Evolutionary conservation across 2,888 invertebrate genomes (phyloP), one percentile per base, ranked within the genome.

Genomic region (Pseudococcus viburni): DNA sequence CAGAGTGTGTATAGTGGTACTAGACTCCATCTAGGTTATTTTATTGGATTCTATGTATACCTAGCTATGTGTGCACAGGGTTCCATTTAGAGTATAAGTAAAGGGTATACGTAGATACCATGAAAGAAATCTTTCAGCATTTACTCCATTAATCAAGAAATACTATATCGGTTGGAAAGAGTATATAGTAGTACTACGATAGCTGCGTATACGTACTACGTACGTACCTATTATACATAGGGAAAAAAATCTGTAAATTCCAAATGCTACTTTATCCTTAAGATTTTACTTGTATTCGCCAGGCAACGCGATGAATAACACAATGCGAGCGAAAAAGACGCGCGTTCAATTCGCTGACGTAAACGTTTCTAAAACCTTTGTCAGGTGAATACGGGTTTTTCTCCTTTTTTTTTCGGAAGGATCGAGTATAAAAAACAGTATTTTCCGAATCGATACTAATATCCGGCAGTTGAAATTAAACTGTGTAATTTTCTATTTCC

Each of bases 381-480:
- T 73, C 73, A 73, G 73, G 73, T 83, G 80, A 46, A 83, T 83
- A 33, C 39, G 7, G 7, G 42, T 42, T 42, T 42, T 33, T 8
- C 6, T 59, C n/a, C 0, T n/a, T 26, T 68, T 64, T 68, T 68
- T 26, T 26, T 68, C n/a, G 17, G 12, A 22, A 3, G 26, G 12
- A 77, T 77, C 77, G 4, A 7, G 39, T 39, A 77, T 77, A 77
- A 39, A 39, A 77, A 77, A 17, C 33, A 39, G 19, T 19, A 12
- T 83, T 19, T 46, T 11, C 7, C 46, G 17, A 83, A 46, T 83
- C 80, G 80, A 83, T 83, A 83, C 80, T 83, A 83, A 83, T 83
- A 83, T 83, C 80, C 80, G 39, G 42, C 33, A 83, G 39, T 83
- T 46, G 80, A 46, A 83, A 83, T 83, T 83, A 83, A 83, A 83